Conservation (phyloP, 2,113 vertebrate species). For the Sturnira hondurensis region DNA sequence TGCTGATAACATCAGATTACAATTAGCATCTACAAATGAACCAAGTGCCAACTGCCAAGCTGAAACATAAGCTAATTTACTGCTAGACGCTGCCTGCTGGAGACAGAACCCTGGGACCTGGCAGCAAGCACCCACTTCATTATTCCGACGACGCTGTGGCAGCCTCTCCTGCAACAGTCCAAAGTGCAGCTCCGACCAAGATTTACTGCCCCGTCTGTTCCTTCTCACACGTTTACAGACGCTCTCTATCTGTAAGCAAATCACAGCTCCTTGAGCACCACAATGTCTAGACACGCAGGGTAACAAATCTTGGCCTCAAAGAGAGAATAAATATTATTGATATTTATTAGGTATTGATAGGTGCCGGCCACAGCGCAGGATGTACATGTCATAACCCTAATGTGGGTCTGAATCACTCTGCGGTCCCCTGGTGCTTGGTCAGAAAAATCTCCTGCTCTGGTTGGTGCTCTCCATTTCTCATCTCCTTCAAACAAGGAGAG, state of each 20-base stretch:
- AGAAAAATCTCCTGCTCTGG: background rate
- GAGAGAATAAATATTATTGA: slow-evolving; percentile 50
- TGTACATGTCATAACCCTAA: slow-evolving; percentile 20
- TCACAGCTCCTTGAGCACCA: slow-evolving; percentile 37
- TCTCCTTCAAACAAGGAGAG: background rate
- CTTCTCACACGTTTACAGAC: slow-evolving; percentile 15
- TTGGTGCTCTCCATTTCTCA: slow-evolving; percentile 12
- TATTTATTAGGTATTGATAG: slow-evolving; percentile 60
- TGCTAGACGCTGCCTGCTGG: slow-evolving; percentile 65
- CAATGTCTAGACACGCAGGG: slow-evolving; percentile 47
- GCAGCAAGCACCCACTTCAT: slow-evolving; percentile 66
- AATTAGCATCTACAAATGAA: slow-evolving; percentile 88
- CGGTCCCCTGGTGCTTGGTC: background rate
- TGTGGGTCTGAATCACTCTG: slow-evolving; percentile 42
- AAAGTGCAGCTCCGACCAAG: background rate
- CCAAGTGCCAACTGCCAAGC: slow-evolving; percentile 78
- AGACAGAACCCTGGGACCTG: slow-evolving; percentile 58
- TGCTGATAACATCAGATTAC: slow-evolving; percentile 91
- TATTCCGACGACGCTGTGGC: slow-evolving; percentile 54
- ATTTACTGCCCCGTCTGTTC: slow-evolving; percentile 16
- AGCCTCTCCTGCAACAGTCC: slow-evolving; percentile 38
- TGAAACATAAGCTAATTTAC: slow-evolving; percentile 82
- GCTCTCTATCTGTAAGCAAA: slow-evolving; percentile 40
- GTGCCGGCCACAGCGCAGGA: background rate
- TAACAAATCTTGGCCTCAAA: slow-evolving; percentile 54